These are phyloP conservation scores for Brachionichthys hirsutus DNA, from an alignment of 2,113 vertebrate species.

Conservation along the genomic window DNA sequence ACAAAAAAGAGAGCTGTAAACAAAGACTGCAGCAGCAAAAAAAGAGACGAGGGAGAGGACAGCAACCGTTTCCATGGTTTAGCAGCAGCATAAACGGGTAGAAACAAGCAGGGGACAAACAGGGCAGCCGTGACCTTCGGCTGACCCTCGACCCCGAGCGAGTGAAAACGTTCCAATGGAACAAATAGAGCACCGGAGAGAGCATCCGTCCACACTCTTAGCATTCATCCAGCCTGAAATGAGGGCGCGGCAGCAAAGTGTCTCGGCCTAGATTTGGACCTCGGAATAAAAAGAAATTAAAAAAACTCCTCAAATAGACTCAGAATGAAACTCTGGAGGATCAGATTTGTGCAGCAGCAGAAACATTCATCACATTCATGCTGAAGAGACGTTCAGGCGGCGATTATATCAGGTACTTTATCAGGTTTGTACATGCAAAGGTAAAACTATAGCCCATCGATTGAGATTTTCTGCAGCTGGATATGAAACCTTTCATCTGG, in stretches of 20 bases:
- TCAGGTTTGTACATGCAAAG: no score
- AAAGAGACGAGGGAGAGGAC: slow-evolving; percentile 9
- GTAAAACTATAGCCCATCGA: no score
- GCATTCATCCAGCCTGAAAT: not conserved
- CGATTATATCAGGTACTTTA: no score
- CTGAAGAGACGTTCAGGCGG: no score
- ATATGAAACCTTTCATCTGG: no score
- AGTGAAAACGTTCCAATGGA: slow-evolving; percentile 47
- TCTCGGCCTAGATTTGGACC: slow-evolving; percentile 12
- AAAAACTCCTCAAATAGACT: no score
- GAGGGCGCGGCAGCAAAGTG: slow-evolving; percentile 12
- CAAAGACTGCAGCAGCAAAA: no score
- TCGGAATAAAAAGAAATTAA: no score
- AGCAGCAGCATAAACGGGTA: slow-evolving; percentile 4
- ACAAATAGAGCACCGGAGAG: slow-evolving; percentile 13
- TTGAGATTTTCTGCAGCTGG: no score
- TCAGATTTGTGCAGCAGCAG: no score
- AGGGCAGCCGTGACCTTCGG: slow-evolving; percentile 50
- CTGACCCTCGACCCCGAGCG: slow-evolving; percentile 24
- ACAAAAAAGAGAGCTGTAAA: slow-evolving; percentile 2
- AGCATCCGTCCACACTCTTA: not conserved
- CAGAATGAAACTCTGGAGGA: no score
- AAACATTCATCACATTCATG: no score
- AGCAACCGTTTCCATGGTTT: slow-evolving; percentile 37
- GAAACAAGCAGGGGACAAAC: slow-evolving; percentile 12